phyloP scores from a whole-genome alignment of 2,888 invertebrate species.

The Seira ritae region DNA sequence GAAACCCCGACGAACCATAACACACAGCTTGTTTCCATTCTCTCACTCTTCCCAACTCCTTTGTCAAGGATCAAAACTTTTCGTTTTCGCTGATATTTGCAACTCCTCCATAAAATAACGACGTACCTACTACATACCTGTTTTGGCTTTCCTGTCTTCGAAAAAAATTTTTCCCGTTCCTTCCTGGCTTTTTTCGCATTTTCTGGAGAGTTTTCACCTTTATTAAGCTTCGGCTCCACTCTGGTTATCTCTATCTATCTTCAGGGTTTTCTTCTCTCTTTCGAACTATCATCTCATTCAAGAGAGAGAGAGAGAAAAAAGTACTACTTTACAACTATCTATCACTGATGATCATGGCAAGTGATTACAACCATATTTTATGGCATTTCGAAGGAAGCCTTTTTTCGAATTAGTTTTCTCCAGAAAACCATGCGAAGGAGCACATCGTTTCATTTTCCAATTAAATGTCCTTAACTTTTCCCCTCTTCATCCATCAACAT shows the following conservation, averaged over 20 bases:
- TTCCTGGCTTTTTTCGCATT: too few relatives aligned
- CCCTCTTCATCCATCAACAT: background rate
- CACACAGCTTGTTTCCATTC: background rate
- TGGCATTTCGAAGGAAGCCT: background rate
- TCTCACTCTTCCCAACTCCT: background rate
- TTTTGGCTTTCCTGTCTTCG: background rate
- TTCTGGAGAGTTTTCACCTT: too few relatives aligned
- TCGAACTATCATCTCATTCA: too few relatives aligned
- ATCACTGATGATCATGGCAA: background rate
- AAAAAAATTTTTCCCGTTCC: background rate
- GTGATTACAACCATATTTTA: background rate
- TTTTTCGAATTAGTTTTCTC: background rate
- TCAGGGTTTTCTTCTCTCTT: too few relatives aligned
- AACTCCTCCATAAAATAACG: background rate
- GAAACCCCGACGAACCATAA: too few relatives aligned
- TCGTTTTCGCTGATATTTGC: background rate
- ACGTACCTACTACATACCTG: background rate
- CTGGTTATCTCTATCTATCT: too few relatives aligned
- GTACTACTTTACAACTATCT: background rate
- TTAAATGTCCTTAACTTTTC: too few relatives aligned
- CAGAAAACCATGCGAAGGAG: background rate
- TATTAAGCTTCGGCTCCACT: too few relatives aligned
- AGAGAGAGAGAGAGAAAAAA: too few relatives aligned
- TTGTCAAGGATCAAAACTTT: slow-evolving; percentile 16
- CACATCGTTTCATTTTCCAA: too few relatives aligned